Evolutionary conservation across 2,888 invertebrate genomes (phyloP).

Genomic region (Tetropium fuscum): DNA sequence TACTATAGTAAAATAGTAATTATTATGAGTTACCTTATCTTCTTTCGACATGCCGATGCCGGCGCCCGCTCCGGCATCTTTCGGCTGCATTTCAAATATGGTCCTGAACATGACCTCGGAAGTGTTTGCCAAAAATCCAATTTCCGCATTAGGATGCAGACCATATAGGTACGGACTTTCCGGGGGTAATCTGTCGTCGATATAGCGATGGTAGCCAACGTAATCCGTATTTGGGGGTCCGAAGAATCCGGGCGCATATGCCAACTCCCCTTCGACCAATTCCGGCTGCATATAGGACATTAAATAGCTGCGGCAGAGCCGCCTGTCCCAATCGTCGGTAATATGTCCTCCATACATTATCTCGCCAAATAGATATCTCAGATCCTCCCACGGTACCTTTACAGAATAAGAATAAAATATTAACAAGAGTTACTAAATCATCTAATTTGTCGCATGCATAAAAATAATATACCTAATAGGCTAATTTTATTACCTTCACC

Average conservation of each 20-base stretch:
- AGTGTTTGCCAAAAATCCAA: constrained; percentile 89
- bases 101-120: constrained; percentile 87
- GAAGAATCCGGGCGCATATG: constrained; percentile 83
- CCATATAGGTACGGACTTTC: constrained; percentile 94
- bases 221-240: constrained; percentile 92
- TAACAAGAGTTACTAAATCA: too few relatives aligned
- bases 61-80: constrained; percentile 80
- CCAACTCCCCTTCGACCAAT: constrained; percentile 87
- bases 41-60: constrained; percentile 81
- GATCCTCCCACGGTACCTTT: constrained; percentile 89
- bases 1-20: too few relatives aligned
- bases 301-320: constrained; percentile 87
- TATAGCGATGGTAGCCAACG: constrained; percentile 86
- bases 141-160: constrained; percentile 94
- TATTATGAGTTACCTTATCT: constrained; percentile 80
- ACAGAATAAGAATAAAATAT: too few relatives aligned
- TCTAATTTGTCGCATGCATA: too few relatives aligned
- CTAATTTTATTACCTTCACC: too few relatives aligned
- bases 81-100: constrained; percentile 91
- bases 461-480: too few relatives aligned
- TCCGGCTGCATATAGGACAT: constrained; percentile 90
- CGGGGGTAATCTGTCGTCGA: constrained; percentile 86
- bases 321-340: constrained; percentile 95
- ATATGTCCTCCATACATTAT: constrained; percentile 99
- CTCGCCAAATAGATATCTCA: constrained; percentile 94